Base-by-base conservation (phyloP, 2,113 vertebrate genomes). In the Hymenochirus boettgeri region DNA sequence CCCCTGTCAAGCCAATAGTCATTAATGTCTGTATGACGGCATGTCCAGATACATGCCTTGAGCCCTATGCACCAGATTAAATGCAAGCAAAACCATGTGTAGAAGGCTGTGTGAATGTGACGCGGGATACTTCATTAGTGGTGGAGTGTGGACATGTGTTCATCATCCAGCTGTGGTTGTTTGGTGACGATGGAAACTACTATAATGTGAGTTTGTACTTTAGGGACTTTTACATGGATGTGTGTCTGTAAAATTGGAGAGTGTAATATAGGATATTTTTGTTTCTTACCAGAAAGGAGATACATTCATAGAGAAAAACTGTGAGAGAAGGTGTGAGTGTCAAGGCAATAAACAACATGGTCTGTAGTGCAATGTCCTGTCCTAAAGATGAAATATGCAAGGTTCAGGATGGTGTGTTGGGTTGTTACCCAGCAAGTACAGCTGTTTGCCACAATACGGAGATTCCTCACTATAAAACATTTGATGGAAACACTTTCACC, bases 391-490 rank as follows among this genome's bases (percentile, higher is more conserved):
- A 92, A 53, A 72, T 90, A 27, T 94, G 92, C 73, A 85, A 85
- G 57, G 73, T 83, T 61, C 64, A 73, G 47, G 64, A 82, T 4
- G 82, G 81, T 2, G 57, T 75, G 25, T 71, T 76, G 59, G 86
- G 78, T 37, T 90, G 87, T 66, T 84, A 63, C 47, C 84, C 54
- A 5, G 70, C 85, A 69, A 77, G 61, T 57, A 75, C 63, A 0
- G 85, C 75, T 42, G 88, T 79, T 13, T 90, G 88, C 70, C 79
- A 75, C 1, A 73, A 24, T 86, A 88, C 2, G 87, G 88, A 2
- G 87, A 89, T 72, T 72, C 85, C 86, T 4, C 88, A 90, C 67
- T 89, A 86, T 27, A 79, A 83, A 31, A 90, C 85, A 31, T 89
- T 83, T 39, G 86, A 90, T 7, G 71, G 73, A 12, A 73, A n/a